Percentiles rank a stretch among this genome's conserved stretches.
Conservation (phyloP, 2,888 invertebrate species). For the Metellina segmentata region DNA sequence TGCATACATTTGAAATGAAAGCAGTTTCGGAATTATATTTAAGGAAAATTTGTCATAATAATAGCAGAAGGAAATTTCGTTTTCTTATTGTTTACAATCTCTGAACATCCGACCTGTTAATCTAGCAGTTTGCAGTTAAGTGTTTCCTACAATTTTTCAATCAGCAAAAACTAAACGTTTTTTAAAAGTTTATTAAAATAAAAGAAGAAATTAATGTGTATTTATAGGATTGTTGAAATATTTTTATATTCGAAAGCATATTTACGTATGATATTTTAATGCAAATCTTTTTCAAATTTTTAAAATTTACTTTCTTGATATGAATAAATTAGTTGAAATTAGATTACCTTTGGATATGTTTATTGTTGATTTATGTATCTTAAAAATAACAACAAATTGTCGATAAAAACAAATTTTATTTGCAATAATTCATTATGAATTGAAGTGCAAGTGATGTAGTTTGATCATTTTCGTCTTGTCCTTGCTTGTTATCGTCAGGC, state of each 20-base stretch:
- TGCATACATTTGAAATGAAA: too few species aligned
- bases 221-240: too few species aligned
- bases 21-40: not conserved
- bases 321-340: too few species aligned
- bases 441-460: constrained; percentile 35
- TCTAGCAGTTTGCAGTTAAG: not conserved
- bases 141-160: not conserved
- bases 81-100: not conserved
- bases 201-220: not conserved
- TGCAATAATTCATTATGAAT: not conserved
- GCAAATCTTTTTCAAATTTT: too few species aligned
- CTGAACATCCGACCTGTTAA: not conserved
- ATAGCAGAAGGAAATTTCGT: not conserved
- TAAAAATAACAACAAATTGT: not conserved
- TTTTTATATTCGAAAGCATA: too few species aligned
- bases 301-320: too few species aligned
- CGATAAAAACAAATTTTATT: not conserved
- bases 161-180: not conserved
- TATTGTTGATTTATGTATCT: not conserved
- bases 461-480: constrained; percentile 46
- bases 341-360: too few species aligned
- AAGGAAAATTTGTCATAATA: not conserved
- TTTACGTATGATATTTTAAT: too few species aligned
- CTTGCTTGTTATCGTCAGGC: constrained; percentile 59
- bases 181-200: not conserved